Percentiles rank a stretch among this genome's conserved stretches.
phyloP scores from a whole-genome alignment of 2,113 vertebrate genomes.

The Martes martes region DNA sequence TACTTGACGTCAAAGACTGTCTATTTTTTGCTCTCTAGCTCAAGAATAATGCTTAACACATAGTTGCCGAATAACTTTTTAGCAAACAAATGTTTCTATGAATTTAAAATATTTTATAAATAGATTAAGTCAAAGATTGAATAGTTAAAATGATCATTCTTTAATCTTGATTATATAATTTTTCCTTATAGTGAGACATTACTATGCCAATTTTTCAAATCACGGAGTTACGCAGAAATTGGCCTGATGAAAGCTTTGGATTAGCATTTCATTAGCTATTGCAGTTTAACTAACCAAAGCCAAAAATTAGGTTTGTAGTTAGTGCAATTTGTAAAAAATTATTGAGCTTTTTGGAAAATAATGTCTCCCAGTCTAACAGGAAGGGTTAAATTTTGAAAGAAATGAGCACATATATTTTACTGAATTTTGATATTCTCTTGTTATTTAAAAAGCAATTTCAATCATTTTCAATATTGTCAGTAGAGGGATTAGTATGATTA shows the following conservation, averaged over 20 bases:
- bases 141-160: neutral
- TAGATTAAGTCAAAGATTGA: neutral
- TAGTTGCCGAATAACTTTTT: neutral
- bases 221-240: neutral
- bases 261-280: slow-evolving; percentile 48
- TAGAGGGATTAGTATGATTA: neutral
- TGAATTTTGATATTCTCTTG: neutral
- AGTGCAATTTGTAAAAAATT: neutral
- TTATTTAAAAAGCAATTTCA: neutral
- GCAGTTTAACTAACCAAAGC: neutral
- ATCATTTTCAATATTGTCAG: neutral
- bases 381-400: neutral
- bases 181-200: neutral
- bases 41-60: neutral
- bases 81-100: neutral
- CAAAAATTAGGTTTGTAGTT: neutral
- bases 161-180: neutral
- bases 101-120: neutral
- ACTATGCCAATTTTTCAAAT: neutral
- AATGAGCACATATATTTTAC: neutral
- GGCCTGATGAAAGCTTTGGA: neutral
- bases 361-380: neutral
- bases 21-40: neutral
- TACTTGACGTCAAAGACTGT: neutral
- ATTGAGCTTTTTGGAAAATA: neutral